phyloP scores from a whole-genome alignment of 2,888 invertebrate genomes.

The Cephus nigrinus region DNA sequence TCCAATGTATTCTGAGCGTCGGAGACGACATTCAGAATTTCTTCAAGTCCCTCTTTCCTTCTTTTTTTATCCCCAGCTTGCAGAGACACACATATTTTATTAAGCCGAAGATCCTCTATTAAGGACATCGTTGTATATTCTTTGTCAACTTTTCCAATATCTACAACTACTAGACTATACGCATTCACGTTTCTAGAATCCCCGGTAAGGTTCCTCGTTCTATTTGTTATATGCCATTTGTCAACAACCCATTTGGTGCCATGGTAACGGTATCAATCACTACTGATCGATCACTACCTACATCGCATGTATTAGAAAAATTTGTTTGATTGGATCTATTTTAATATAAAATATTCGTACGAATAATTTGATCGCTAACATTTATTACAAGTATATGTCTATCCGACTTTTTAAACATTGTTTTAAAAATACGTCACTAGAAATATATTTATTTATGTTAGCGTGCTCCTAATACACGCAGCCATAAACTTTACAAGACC shows the following conservation, averaged over 20 bases:
- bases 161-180: not conserved
- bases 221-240: not conserved
- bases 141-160: not conserved
- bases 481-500: not conserved
- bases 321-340: not conserved
- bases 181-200: not conserved
- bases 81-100: conserved; percentile 52
- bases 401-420: not conserved
- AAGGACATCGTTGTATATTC: not conserved
- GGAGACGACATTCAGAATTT: conserved; percentile 67
- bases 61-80: conserved; percentile 73
- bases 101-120: not conserved
- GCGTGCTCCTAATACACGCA: not conserved
- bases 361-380: not conserved
- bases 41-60: conserved; percentile 70
- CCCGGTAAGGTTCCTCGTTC: not conserved
- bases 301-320: not conserved
- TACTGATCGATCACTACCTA: not conserved
- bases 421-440: not conserved
- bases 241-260: not conserved
- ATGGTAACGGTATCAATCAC: not conserved
- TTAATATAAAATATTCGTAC: not conserved
- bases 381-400: not conserved
- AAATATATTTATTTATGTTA: conserved; percentile 3
- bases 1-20: conserved; percentile 66